Evolutionary conservation across 1,140 invertebrate genomes (phyloP).

Genomic region (Pogonomyrmex barbatus): DNA sequence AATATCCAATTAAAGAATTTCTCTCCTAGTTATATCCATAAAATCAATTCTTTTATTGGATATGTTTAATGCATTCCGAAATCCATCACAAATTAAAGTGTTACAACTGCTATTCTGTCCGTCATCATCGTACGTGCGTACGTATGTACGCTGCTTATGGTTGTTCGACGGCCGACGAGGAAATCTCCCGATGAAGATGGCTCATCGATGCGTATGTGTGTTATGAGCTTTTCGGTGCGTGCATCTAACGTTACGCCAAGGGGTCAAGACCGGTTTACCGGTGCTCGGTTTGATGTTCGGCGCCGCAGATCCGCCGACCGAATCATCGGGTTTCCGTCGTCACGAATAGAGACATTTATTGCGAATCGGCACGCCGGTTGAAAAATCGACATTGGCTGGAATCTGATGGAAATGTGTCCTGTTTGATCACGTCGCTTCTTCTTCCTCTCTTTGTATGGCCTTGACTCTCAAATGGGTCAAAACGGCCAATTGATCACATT

Average conservation of each 20-base stretch:
- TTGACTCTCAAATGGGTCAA: no score
- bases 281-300: background rate
- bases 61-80: no score
- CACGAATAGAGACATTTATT: background rate
- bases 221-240: background rate
- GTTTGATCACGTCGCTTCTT: no score
- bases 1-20: no score
- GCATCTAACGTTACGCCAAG: conserved; percentile 25
- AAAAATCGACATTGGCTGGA: background rate
- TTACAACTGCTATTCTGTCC: no score
- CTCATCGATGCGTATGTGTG: conserved; percentile 18
- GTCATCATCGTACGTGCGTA: no score
- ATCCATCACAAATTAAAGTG: no score
- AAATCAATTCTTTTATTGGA: no score
- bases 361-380: background rate
- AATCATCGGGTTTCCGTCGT: background rate
- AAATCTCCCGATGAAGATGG: background rate
- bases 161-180: background rate
- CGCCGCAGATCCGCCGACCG: background rate
- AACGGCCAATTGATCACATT: no score
- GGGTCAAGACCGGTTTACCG: conserved; percentile 17
- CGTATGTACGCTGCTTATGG: background rate
- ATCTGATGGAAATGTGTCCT: no score
- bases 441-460: no score
- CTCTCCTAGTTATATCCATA: no score